A percentile compares a stretch with the other conserved stretches of the same genome.
Conservation (phyloP, 2,888 invertebrate genomes). For the Onthophagus sagittarius region DNA sequence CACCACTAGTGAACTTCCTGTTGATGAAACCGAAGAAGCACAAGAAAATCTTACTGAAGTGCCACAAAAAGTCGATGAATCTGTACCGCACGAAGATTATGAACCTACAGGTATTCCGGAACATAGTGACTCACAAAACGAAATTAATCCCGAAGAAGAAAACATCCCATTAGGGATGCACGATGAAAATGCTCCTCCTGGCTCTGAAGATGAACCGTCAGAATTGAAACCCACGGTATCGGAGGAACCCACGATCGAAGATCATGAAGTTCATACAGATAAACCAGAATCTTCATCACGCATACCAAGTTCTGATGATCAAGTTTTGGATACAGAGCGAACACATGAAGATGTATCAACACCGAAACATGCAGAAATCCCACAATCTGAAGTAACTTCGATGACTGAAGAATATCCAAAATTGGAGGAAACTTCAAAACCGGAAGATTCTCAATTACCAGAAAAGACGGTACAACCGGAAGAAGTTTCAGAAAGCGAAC, state of each 20-base stretch:
- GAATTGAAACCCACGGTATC: constrained; percentile 4
- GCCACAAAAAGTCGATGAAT: not conserved
- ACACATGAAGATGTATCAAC: not conserved
- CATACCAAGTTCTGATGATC: constrained; percentile 23
- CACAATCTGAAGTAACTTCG: constrained; percentile 12
- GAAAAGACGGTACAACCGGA: constrained; percentile 16
- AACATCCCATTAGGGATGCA: constrained; percentile 15
- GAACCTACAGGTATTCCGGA: constrained; percentile 16
- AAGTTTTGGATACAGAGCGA: constrained; percentile 11
- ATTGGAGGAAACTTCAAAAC: constrained; percentile 16
- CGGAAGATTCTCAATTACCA: constrained; percentile 5
- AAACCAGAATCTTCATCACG: constrained; percentile 23
- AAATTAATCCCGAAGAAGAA: constrained; percentile 12
- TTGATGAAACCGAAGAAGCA: constrained; percentile 12
- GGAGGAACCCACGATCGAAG: constrained; percentile 17
- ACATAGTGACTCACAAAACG: not conserved
- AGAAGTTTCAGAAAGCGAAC: constrained; percentile 7
- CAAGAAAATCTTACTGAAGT: not conserved
- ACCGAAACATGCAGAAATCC: too few relatives aligned
- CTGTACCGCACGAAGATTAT: constrained; percentile 14
- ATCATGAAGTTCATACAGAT: constrained; percentile 16
- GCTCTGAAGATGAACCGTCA: constrained; percentile 20
- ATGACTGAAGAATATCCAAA: too few relatives aligned
- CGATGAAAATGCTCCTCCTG: constrained; percentile 25
- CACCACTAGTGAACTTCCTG: not conserved